Conservation (phyloP, 2,888 invertebrate genomes). For the Brachyptera putata region DNA sequence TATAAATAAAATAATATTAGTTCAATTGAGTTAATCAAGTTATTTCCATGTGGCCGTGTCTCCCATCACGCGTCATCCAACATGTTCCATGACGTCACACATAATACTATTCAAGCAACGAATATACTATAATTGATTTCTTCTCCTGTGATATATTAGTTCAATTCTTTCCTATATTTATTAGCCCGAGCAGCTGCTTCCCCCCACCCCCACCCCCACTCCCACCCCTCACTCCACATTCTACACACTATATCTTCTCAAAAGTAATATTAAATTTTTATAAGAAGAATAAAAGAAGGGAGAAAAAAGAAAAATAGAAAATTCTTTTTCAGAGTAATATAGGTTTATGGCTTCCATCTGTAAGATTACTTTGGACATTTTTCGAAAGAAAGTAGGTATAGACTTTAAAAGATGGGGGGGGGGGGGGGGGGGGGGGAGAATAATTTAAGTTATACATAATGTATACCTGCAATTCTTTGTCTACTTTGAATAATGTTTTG, state of each 20-base stretch:
- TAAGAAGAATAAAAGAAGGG: conserved; percentile 40
- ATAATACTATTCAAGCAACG: too few relatives aligned
- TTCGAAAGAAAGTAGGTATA: conserved; percentile 44
- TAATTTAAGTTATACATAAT: conserved; percentile 16
- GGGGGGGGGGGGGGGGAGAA: conserved; percentile 34
- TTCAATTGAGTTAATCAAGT: too few relatives aligned
- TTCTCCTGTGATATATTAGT: conserved; percentile 24
- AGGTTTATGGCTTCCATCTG: conserved; percentile 50
- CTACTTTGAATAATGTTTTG: too few relatives aligned
- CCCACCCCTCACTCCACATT: conserved; percentile 33
- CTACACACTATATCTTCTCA: conserved; percentile 38
- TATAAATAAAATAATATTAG: too few relatives aligned
- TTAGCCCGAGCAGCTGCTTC: conserved; percentile 34
- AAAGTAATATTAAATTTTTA: conserved; percentile 50
- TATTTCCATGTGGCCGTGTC: too few relatives aligned
- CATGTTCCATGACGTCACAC: too few relatives aligned
- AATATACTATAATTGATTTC: conserved; percentile 20
- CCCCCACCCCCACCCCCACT: conserved; percentile 34
- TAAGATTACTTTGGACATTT: conserved; percentile 49
- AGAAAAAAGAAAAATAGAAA: conserved; percentile 46
- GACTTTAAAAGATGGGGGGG: conserved; percentile 37
- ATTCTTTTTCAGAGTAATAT: conserved; percentile 48
- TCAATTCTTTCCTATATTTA: conserved; percentile 24
- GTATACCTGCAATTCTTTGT: too few relatives aligned
- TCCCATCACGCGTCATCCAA: too few relatives aligned